These are phyloP conservation scores for Centroberyx gerrardi DNA, from an alignment of 2,797 vertebrate genomes.

Conservation along the genomic window DNA sequence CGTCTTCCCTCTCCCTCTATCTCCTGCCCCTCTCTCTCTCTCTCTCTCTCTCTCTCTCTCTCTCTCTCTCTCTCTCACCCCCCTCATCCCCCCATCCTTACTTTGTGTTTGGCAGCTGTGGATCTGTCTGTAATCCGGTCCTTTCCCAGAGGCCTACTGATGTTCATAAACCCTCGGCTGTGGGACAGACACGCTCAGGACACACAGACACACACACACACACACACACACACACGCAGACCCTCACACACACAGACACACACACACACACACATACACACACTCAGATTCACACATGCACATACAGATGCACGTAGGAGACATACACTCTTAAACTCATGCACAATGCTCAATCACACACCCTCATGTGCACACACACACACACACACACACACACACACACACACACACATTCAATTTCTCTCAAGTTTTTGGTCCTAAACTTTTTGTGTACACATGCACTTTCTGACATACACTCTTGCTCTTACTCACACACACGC, in stretches of 20 bases:
- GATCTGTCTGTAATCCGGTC: neutral
- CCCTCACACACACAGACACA: neutral
- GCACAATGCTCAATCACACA: too few relatives aligned
- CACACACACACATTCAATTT: neutral
- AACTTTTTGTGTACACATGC: neutral
- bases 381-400: neutral
- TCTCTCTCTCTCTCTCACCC: neutral
- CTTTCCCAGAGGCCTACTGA: neutral
- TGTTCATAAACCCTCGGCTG: neutral
- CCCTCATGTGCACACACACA: neutral
- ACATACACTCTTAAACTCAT: too few relatives aligned
- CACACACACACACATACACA: too few relatives aligned
- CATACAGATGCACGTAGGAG: too few relatives aligned
- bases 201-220: neutral
- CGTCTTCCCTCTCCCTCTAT: neutral
- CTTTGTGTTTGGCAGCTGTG: neutral
- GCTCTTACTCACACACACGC: too few relatives aligned
- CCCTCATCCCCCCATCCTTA: neutral
- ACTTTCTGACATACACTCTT: too few relatives aligned
- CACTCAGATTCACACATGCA: too few relatives aligned
- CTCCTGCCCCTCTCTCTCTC: neutral
- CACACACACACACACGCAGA: neutral
- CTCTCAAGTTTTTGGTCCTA: neutral
- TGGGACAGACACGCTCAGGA: neutral
- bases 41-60: conserved; percentile 1